phyloP scores from a whole-genome alignment of 2,888 invertebrate species.

The Netelia virgata region DNA sequence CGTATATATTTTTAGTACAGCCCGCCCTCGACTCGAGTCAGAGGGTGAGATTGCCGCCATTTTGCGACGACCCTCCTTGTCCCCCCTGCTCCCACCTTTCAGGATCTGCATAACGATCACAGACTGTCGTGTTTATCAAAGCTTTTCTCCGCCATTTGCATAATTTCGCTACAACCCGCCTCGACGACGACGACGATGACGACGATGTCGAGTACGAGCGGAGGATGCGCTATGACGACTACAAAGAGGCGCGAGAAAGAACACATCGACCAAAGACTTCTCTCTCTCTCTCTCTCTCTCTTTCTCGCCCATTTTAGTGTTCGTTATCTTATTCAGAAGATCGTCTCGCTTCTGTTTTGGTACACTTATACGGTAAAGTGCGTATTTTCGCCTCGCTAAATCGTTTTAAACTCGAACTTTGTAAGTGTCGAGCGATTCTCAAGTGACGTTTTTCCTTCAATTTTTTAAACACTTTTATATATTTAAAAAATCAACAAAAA shows the following conservation, averaged over 20 bases:
- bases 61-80: conserved; percentile 80
- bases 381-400: not conserved
- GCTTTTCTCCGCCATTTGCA: conserved; percentile 85
- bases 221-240: conserved; percentile 15
- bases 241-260: conserved; percentile 60
- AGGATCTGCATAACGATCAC: conserved; percentile 85
- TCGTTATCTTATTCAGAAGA: not conserved
- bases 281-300: conserved; percentile 19
- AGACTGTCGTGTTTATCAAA: conserved; percentile 85
- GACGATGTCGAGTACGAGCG: conserved; percentile 3
- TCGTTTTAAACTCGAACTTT: not conserved
- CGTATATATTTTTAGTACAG: conserved; percentile 50
- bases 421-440: not conserved
- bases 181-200: conserved; percentile 59
- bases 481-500: not conserved
- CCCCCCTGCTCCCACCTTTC: conserved; percentile 34
- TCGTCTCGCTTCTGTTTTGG: conserved; percentile 34
- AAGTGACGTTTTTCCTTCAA: not conserved
- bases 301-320: conserved; percentile 66
- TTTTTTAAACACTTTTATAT: not conserved
- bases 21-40: conserved; percentile 72
- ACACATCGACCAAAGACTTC: conserved; percentile 55
- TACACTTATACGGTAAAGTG: conserved; percentile 24
- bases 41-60: conserved; percentile 84
- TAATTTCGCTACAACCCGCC: conserved; percentile 83